These are phyloP conservation scores for Rhagonycha fulva DNA, from an alignment of 2,888 invertebrate genomes.

Conservation along the genomic window DNA sequence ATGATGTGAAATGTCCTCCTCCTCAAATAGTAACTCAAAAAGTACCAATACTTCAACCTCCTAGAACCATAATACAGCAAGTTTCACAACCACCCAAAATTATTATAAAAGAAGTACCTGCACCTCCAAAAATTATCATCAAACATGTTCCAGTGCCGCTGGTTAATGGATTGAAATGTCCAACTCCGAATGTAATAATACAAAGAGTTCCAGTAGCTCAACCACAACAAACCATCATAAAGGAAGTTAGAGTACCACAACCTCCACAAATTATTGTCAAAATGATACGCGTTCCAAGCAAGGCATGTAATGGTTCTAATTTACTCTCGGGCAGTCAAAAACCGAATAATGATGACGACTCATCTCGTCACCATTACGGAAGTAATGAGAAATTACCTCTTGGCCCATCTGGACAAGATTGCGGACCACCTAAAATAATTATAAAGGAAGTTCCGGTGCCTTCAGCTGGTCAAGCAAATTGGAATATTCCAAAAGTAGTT, in stretches of 20 bases:
- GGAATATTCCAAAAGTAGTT: neutral
- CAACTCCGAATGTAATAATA: constrained; percentile 7
- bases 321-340: neutral
- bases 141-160: neutral
- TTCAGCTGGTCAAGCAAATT: neutral
- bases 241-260: neutral
- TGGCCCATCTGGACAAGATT: neutral
- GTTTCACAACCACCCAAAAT: constrained; percentile 8
- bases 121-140: neutral
- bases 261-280: neutral
- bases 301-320: neutral
- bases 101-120: constrained; percentile 5
- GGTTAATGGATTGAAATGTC: neutral
- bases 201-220: neutral
- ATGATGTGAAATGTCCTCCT: neutral
- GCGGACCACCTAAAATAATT: constrained; percentile 10
- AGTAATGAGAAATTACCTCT: neutral
- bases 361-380: too few relatives aligned
- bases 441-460: constrained; percentile 2
- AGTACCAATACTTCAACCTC: constrained; percentile 6
- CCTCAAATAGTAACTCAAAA: constrained; percentile 1
- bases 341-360: neutral
- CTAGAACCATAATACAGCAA: constrained; percentile 5
- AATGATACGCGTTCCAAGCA: neutral
- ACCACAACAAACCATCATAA: neutral